A percentile compares a stretch with the other conserved stretches of the same genome.
phyloP scores from a whole-genome alignment of 2,113 vertebrate genomes.

The Spea multiplicata region DNA sequence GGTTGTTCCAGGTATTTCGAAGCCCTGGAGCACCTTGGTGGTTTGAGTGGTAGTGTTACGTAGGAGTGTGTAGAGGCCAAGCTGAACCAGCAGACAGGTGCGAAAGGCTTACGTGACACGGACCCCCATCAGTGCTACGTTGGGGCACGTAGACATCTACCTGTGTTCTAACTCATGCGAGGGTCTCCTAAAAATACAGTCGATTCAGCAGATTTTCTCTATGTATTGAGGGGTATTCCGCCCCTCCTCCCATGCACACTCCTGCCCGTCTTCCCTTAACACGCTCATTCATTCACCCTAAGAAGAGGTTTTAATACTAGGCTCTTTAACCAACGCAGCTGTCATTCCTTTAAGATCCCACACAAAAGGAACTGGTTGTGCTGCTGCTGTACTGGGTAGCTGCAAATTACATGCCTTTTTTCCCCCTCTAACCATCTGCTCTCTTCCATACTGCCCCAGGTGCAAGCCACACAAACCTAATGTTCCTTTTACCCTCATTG shows the following conservation, averaged over 20 bases:
- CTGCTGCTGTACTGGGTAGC: not conserved
- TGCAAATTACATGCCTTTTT: slow-evolving; percentile 30
- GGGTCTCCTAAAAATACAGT: no score
- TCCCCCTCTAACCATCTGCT: slow-evolving; percentile 32
- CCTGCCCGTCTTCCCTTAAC: not conserved
- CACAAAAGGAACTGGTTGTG: slow-evolving; percentile 29
- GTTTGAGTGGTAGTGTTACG: no score
- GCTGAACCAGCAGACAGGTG: slow-evolving; percentile 41
- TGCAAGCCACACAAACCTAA: slow-evolving; percentile 31
- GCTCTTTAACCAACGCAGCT: slow-evolving; percentile 38
- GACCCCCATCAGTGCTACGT: not conserved
- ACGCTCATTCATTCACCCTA: slow-evolving; percentile 3
- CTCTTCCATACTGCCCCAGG: slow-evolving; percentile 24
- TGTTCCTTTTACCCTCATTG: slow-evolving; percentile 20
- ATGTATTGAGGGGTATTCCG: not conserved
- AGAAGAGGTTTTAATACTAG: not conserved
- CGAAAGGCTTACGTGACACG: not conserved
- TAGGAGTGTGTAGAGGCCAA: not conserved
- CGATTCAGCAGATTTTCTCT: not conserved
- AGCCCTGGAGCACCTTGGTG: not conserved
- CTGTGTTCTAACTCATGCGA: no score
- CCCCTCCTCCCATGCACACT: not conserved
- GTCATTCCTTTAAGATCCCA: slow-evolving; percentile 13
- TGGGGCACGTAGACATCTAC: slow-evolving; percentile 62
- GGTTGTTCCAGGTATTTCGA: slow-evolving; percentile 2